Evolutionary conservation across 2,113 vertebrate genomes (phyloP).

Genomic region (Callospermophilus lateralis): DNA sequence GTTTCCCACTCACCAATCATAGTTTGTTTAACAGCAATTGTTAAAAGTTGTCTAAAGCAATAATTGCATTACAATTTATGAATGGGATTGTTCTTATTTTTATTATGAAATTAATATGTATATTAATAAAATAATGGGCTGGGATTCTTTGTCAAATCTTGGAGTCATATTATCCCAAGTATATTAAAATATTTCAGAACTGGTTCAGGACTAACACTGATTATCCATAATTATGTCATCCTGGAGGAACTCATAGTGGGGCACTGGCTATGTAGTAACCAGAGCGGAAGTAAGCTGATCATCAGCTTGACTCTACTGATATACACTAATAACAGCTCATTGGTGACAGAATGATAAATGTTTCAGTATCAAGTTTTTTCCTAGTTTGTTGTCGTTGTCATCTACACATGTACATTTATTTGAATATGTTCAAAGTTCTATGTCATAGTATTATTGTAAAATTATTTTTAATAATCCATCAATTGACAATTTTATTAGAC

Average conservation of each 20-base stretch:
- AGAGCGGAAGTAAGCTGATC: background rate
- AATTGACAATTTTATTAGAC: background rate
- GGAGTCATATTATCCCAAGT: background rate
- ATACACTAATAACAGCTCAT: fast-evolving
- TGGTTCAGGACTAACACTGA: background rate
- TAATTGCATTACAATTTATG: background rate
- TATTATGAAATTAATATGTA: background rate
- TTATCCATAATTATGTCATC: background rate
- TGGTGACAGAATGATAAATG: background rate
- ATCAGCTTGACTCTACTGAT: background rate
- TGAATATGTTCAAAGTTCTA: background rate
- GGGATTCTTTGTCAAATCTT: background rate
- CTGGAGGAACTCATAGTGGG: too few species aligned
- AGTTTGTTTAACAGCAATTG: background rate
- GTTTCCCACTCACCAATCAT: background rate
- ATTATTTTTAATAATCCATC: background rate
- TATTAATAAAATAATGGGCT: background rate
- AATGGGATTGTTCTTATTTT: background rate
- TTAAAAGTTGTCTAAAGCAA: background rate
- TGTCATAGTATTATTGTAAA: background rate
- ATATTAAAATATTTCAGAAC: background rate
- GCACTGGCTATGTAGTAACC: background rate
- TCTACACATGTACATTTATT: background rate
- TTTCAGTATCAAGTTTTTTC: background rate
- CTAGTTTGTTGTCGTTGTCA: background rate